Evolutionary conservation across 2,888 invertebrate species (phyloP).

Genomic region (Plusia festucae): DNA sequence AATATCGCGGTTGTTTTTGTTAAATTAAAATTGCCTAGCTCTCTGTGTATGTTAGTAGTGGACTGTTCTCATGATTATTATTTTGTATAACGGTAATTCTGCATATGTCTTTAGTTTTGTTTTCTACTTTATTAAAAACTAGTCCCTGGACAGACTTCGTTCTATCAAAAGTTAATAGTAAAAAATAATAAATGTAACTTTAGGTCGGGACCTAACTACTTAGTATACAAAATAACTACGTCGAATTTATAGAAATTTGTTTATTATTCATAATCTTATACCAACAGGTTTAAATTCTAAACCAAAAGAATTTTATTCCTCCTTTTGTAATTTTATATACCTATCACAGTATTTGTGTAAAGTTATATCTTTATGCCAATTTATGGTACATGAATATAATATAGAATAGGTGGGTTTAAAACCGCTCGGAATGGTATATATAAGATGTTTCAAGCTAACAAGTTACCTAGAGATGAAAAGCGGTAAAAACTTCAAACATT

Average conservation of each 20-base stretch:
- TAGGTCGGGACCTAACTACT: too few species aligned
- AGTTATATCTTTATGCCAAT: neutral
- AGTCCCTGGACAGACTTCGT: too few species aligned
- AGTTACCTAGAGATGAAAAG: slow-evolving; percentile 38
- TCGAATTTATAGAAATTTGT: too few species aligned
- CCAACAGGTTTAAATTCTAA: too few species aligned
- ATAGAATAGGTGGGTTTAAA: neutral
- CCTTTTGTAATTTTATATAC: neutral
- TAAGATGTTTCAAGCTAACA: slow-evolving; percentile 36
- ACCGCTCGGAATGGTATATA: slow-evolving; percentile 27
- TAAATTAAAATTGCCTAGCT: slow-evolving; percentile 46
- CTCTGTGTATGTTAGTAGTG: slow-evolving; percentile 15
- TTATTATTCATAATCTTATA: too few species aligned
- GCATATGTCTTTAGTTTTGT: neutral
- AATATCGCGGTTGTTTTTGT: slow-evolving; percentile 25
- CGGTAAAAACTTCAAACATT: slow-evolving; percentile 51
- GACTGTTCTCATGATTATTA: slow-evolving; percentile 24
- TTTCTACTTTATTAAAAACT: neutral
- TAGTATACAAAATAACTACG: too few species aligned
- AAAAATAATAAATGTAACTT: too few species aligned
- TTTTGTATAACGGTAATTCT: slow-evolving; percentile 15
- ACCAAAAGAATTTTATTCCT: too few species aligned
- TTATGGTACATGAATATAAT: neutral
- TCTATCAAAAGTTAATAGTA: too few species aligned
- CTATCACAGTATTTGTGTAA: neutral